A percentile compares a stretch with the other conserved stretches of the same genome.
Evolutionary conservation across 2,113 vertebrate species (phyloP).

Genomic region (Zosterops pallidus): DNA sequence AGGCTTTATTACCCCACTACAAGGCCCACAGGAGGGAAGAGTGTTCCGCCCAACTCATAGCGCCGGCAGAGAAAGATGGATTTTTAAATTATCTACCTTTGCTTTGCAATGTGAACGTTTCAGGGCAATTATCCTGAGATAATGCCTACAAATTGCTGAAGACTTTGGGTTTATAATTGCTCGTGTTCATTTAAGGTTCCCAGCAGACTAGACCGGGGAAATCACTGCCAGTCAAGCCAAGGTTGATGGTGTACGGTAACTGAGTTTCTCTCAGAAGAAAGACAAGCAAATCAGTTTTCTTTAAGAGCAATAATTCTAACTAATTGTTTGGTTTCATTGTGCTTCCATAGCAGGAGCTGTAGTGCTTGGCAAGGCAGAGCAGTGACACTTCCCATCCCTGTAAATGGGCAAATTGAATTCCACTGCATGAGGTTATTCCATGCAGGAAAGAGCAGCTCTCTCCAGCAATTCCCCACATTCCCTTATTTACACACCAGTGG

Average conservation of each 20-base stretch:
- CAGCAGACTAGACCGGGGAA: conserved; percentile 77
- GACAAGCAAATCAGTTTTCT: conserved; percentile 70
- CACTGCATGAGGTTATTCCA: background rate
- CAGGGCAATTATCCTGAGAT: conserved; percentile 83
- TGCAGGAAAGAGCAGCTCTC: background rate
- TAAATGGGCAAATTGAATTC: conserved; percentile 2
- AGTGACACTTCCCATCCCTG: background rate
- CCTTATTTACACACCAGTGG: background rate
- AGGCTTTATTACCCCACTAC: conserved; percentile 47
- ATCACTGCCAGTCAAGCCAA: conserved; percentile 76
- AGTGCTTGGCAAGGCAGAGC: background rate
- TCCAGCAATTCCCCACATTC: background rate
- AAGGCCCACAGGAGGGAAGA: conserved; percentile 66
- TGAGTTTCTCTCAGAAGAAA: conserved; percentile 68
- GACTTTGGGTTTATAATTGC: conserved; percentile 82
- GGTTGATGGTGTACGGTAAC: conserved; percentile 75
- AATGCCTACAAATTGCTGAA: conserved; percentile 83
- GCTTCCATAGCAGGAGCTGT: conserved; percentile 47
- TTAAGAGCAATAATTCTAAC: conserved; percentile 71
- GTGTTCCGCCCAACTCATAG: conserved; percentile 57
- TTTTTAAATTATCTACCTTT: conserved; percentile 84
- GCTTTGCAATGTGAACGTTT: conserved; percentile 78
- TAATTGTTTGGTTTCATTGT: conserved; percentile 63
- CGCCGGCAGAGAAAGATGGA: conserved; percentile 76
- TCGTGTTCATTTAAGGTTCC: conserved; percentile 80